These are phyloP conservation scores for Neodiprion virginianus DNA, from an alignment of 1,140 invertebrate species.

Conservation along the genomic window DNA sequence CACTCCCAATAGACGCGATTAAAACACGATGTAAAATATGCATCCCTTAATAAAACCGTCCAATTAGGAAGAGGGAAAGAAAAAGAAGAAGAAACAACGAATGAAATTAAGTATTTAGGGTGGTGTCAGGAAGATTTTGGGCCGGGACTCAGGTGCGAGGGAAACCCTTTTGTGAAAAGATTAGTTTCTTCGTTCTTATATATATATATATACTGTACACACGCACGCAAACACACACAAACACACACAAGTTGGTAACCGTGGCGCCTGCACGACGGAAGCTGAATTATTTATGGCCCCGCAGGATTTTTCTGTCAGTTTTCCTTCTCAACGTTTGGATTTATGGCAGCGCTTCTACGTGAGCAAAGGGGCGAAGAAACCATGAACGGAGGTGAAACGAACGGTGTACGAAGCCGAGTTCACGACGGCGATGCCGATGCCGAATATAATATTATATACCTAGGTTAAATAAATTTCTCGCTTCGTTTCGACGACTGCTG, in stretches of 20 bases:
- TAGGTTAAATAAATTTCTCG: no score
- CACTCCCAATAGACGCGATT: conserved; percentile 57
- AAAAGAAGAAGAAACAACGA: conserved; percentile 29
- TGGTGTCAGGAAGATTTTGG: conserved; percentile 39
- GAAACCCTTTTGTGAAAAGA: conserved; percentile 47
- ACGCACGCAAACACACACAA: no score
- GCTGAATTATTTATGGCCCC: conserved; percentile 42
- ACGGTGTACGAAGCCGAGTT: no score
- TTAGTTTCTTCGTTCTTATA: conserved; percentile 37
- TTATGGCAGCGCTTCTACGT: conserved; percentile 27
- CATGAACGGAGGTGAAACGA: no score
- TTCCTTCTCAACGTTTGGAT: conserved; percentile 16
- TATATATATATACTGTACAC: no score
- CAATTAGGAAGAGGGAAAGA: conserved; percentile 47
- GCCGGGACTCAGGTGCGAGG: conserved; percentile 28
- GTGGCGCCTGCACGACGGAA: conserved; percentile 21
- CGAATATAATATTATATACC: no score
- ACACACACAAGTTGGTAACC: no score
- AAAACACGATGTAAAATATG: conserved; percentile 63
- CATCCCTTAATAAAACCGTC: conserved; percentile 63
- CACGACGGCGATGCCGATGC: no score
- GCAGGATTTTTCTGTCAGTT: conserved; percentile 26
- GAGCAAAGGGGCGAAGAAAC: conserved; percentile 8
- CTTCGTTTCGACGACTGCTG: no score
- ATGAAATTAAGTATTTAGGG: conserved; percentile 62